phyloP scores from a whole-genome alignment of 35 echinoderm and acorn worm genomes.

The Diadema setosum region DNA sequence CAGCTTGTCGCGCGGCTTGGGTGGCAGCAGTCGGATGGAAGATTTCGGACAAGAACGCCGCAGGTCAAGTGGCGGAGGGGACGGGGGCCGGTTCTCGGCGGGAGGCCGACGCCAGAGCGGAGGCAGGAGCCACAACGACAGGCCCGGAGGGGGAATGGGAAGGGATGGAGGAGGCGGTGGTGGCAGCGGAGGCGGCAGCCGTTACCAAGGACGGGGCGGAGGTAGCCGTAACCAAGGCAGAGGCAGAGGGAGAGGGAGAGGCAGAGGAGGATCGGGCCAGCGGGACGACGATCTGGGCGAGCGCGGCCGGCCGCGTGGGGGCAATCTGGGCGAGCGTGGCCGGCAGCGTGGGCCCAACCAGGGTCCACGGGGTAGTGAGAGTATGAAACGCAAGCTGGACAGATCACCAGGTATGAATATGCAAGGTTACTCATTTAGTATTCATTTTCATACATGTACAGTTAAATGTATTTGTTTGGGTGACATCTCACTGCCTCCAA shows the following conservation, averaged over 20 bases:
- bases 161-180: not conserved
- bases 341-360: not conserved
- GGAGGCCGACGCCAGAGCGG: not conserved
- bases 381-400: not conserved
- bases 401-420: not conserved
- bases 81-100: too few relatives aligned
- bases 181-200: not conserved
- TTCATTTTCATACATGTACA: too few relatives aligned
- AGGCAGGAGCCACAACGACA: not conserved
- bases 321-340: not conserved
- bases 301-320: too few relatives aligned
- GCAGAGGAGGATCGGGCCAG: too few relatives aligned
- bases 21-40: not conserved
- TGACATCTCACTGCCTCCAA: too few relatives aligned
- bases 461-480: too few relatives aligned
- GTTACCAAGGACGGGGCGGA: not conserved
- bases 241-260: not conserved
- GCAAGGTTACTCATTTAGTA: too few relatives aligned
- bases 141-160: not conserved
- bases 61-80: not conserved
- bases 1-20: not conserved
- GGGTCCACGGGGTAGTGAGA: not conserved
- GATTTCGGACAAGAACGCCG: not conserved
- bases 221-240: not conserved
- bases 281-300: too few relatives aligned